Percentiles rank a stretch among this genome's conserved stretches.
Conservation (phyloP, 2,797 vertebrate genomes). For the Pseudochromis fuscus region DNA sequence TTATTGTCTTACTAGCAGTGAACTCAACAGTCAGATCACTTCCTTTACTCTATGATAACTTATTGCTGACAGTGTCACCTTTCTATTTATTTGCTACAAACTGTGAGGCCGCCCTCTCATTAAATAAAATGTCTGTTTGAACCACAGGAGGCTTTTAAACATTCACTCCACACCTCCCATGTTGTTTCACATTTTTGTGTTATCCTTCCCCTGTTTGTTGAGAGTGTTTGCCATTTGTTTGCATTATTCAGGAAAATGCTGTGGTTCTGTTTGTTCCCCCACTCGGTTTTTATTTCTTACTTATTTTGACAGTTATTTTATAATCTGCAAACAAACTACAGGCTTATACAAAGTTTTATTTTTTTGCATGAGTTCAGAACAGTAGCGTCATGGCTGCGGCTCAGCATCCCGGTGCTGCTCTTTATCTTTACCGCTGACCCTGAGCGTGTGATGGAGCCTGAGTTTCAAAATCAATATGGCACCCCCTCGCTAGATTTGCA, state of each 20-base stretch:
- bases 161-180: constrained; percentile 7
- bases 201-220: background rate
- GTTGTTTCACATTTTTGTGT: constrained; percentile 7
- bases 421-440: constrained; percentile 23
- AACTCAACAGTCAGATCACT: background rate
- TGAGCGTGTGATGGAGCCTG: constrained; percentile 29
- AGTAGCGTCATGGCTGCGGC: constrained; percentile 20
- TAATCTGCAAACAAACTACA: constrained; percentile 16
- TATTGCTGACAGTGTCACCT: constrained; percentile 4
- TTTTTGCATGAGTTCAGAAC: constrained; percentile 6
- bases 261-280: constrained; percentile 23
- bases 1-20: background rate
- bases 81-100: constrained; percentile 24
- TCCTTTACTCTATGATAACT: background rate
- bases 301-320: constrained; percentile 1
- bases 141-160: constrained; percentile 17
- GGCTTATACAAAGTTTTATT: constrained; percentile 5
- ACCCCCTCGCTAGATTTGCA: constrained; percentile 42
- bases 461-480: constrained; percentile 52
- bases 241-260: no score
- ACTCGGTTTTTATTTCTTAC: constrained; percentile 1
- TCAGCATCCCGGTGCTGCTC: constrained; percentile 9
- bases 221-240: constrained; percentile 13
- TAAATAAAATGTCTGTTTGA: constrained; percentile 4
- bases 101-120: constrained; percentile 17